These are phyloP conservation scores for Caenorhabditis sp. DNA, from an alignment of 2,888 invertebrate species.

Conservation along the genomic window DNA sequence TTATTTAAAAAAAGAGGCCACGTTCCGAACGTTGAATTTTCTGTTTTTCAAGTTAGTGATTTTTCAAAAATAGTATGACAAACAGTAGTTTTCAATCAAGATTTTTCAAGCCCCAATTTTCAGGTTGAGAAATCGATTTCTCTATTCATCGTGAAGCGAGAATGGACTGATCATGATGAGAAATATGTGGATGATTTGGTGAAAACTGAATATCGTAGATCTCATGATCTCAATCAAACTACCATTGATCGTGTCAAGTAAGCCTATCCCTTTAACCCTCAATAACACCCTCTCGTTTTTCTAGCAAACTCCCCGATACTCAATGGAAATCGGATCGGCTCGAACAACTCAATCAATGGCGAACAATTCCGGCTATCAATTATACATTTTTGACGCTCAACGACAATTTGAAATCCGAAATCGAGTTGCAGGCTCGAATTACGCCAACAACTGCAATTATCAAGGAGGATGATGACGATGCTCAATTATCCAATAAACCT, in stretches of 20 bases:
- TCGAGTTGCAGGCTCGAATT: conserved; percentile 7
- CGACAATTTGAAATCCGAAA: conserved; percentile 24
- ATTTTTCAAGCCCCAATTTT: too few relatives aligned
- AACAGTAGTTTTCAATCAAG: too few relatives aligned
- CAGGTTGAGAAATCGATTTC: conserved; percentile 35
- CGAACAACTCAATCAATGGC: conserved; percentile 42
- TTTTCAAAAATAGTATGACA: too few relatives aligned
- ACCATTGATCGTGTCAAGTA: conserved; percentile 33
- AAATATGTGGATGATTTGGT: conserved; percentile 30
- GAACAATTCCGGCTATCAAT: conserved; percentile 42
- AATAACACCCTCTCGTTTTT: neutral
- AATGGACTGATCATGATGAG: conserved; percentile 34
- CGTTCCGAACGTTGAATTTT: too few relatives aligned
- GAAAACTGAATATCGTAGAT: conserved; percentile 30
- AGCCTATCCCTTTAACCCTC: neutral
- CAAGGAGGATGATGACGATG: conserved; percentile 20
- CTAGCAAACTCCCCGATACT: conserved; percentile 35
- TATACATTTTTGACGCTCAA: conserved; percentile 37
- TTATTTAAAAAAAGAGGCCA: too few relatives aligned
- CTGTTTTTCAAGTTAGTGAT: too few relatives aligned
- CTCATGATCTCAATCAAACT: conserved; percentile 32
- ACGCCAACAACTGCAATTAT: conserved; percentile 24
- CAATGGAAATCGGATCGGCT: conserved; percentile 45
- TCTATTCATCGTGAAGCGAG: conserved; percentile 32
- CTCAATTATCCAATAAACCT: conserved; percentile 25